Evolutionary conservation across 2,888 invertebrate species (phyloP).

Genomic region (Atrina japonica): DNA sequence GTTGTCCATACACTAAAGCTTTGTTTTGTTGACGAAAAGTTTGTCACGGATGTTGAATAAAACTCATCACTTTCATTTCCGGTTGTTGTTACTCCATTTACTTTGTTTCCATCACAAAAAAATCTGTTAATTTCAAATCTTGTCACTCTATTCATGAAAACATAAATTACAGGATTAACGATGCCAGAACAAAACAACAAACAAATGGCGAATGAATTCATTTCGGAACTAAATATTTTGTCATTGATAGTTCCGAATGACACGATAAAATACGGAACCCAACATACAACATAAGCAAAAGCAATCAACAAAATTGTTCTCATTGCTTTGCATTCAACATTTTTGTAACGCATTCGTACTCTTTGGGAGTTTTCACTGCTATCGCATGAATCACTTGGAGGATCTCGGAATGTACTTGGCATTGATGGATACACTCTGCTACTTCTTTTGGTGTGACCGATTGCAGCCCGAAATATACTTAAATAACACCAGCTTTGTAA

Average conservation of each 20-base stretch:
- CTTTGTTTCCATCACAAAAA: slow-evolving; percentile 48
- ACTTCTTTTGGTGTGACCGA: slow-evolving; percentile 60
- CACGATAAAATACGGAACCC: slow-evolving; percentile 61
- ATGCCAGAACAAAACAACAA: slow-evolving; percentile 59
- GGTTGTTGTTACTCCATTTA: slow-evolving; percentile 36
- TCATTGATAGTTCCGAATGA: slow-evolving; percentile 37
- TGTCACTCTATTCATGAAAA: slow-evolving; percentile 65
- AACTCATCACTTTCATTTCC: slow-evolving; percentile 55
- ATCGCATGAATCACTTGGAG: slow-evolving; percentile 42
- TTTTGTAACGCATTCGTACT: slow-evolving; percentile 26
- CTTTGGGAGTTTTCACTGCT: slow-evolving; percentile 36
- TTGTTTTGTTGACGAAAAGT: slow-evolving; percentile 43
- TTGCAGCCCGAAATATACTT: slow-evolving; percentile 65
- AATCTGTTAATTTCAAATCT: slow-evolving; percentile 62
- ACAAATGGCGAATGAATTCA: slow-evolving; percentile 56
- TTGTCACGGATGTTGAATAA: slow-evolving; percentile 56
- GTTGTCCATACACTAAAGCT: slow-evolving; percentile 11
- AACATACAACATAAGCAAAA: slow-evolving; percentile 57
- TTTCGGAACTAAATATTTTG: slow-evolving; percentile 26
- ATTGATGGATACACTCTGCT: slow-evolving; percentile 55
- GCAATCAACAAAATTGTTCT: slow-evolving; percentile 65
- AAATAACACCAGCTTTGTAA: slow-evolving; percentile 63
- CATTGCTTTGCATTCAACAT: slow-evolving; percentile 65
- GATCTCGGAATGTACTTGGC: slow-evolving; percentile 28
- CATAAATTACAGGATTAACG: slow-evolving; percentile 67